phyloP scores from a whole-genome alignment of 2,888 invertebrate species.

The Ophion ellenae region DNA sequence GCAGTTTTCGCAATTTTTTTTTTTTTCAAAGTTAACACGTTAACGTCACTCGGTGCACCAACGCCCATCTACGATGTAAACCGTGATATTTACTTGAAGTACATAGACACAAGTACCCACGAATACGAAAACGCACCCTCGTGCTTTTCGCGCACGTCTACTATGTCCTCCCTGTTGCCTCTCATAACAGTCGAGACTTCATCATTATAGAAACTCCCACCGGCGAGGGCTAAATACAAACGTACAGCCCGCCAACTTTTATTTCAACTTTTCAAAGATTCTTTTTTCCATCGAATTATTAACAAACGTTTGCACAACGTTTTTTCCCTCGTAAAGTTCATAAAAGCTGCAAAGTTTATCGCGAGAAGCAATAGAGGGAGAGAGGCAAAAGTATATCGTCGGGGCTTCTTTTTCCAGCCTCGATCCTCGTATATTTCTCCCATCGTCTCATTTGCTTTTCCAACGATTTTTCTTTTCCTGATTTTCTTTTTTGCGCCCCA shows the following conservation, averaged over 20 bases:
- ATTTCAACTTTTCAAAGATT: constrained; percentile 12
- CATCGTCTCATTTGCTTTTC: constrained; percentile 33
- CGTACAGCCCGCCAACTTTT: background rate
- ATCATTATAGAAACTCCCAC: constrained; percentile 6
- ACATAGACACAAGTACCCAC: constrained; percentile 14
- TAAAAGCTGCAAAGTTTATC: too few species aligned
- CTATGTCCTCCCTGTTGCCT: constrained; percentile 29
- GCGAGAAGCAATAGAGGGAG: background rate
- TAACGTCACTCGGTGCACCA: constrained; percentile 46
- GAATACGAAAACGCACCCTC: constrained; percentile 28
- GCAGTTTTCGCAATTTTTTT: too few species aligned
- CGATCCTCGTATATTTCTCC: constrained; percentile 11
- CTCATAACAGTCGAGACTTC: constrained; percentile 48
- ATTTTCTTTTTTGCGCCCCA: background rate
- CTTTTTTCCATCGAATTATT: background rate
- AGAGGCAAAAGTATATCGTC: constrained; percentile 8
- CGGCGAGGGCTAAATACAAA: background rate
- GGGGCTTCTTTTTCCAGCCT: background rate
- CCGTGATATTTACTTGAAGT: constrained; percentile 23
- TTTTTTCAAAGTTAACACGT: background rate
- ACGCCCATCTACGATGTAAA: constrained; percentile 19
- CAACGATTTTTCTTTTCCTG: constrained; percentile 15
- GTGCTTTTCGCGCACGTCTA: constrained; percentile 36
- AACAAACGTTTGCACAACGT: background rate
- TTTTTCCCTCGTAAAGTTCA: too few species aligned